Evolutionary conservation across 30 jellyfish, hydroid and myxozoan species (phyloP).

Genomic region (Nemopilema nomurai): DNA sequence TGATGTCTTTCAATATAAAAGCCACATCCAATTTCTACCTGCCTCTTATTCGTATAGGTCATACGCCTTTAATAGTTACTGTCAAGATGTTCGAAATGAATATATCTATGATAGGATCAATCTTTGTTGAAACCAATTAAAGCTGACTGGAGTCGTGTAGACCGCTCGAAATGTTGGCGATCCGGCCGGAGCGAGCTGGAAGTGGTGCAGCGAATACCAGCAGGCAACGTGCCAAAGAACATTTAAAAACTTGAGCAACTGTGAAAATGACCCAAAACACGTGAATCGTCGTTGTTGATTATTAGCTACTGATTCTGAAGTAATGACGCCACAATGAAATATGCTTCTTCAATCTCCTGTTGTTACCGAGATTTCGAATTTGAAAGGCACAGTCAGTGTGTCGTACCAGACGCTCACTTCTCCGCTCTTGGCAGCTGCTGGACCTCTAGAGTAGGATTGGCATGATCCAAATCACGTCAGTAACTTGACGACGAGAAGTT

Average conservation of each 20-base stretch:
- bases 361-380: not conserved
- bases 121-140: too few relatives aligned
- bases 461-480: not conserved
- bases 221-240: not conserved
- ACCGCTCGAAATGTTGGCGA: too few relatives aligned
- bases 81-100: too few relatives aligned
- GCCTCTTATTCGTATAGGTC: too few relatives aligned
- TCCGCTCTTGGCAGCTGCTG: not conserved
- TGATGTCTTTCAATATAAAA: too few relatives aligned
- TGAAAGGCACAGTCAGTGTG: not conserved
- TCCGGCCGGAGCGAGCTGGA: not conserved
- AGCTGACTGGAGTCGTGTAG: too few relatives aligned
- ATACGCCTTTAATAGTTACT: too few relatives aligned
- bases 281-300: not conserved
- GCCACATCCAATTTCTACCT: too few relatives aligned
- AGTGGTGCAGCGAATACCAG: not conserved
- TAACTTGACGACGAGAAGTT: too few relatives aligned
- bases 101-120: too few relatives aligned
- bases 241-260: not conserved
- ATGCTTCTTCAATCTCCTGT: not conserved
- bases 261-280: not conserved
- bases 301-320: not conserved
- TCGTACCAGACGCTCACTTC: not conserved
- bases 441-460: not conserved
- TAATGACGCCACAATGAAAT: not conserved